Base-by-base conservation (phyloP, 2,113 vertebrate genomes). In the Myotis yumanensis region DNA sequence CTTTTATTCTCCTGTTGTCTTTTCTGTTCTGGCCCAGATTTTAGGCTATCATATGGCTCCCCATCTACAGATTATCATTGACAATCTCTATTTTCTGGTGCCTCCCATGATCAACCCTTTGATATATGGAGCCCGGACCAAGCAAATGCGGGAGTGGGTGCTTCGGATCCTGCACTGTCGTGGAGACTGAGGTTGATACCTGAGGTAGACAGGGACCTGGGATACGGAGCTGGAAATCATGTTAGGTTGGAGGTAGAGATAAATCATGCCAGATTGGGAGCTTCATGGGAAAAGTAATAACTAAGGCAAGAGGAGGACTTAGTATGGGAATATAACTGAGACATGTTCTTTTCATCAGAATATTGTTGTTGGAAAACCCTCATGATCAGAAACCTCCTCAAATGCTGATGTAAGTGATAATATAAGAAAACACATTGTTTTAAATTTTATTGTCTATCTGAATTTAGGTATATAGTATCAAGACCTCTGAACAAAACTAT, bases 1-100 rank as follows among this genome's bases (percentile, higher is more conserved):
- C 7, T 97, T 97, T 92, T 97, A 95, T 12, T 2, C 51, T 4
- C 97, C 97, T 0, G 94, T 96, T 0, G 86, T 96, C 0, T 95
- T 97, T 79, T 82, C 96, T 0, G 89, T 97, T 0, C 20, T 97
- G 0, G 91, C 54, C 0, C 97, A 97, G 28, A n/a, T 92, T 62
- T 97, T 97, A 2, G 94, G 96, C 0, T 84, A 4, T 1, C 32
- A 2, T 7, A 7, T 97, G 54, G 57, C 96, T 25, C 71, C 8
- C 3, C 9, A 77, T 4, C 0, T 93, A 12, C 98, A 94, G 73
- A 96, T 96, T 7, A 94, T 97, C 7, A 96, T 96, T 88, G 94
- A 97, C 89, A 98, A 51, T 84, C 90, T 97, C 0, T 94, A 95
- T 0, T 91, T 98, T 73, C 85, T 98, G 17, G 4, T 96, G 40